These are phyloP conservation scores for Myiozetetes cayanensis DNA, from an alignment of 2,113 vertebrate species.

Conservation along the genomic window DNA sequence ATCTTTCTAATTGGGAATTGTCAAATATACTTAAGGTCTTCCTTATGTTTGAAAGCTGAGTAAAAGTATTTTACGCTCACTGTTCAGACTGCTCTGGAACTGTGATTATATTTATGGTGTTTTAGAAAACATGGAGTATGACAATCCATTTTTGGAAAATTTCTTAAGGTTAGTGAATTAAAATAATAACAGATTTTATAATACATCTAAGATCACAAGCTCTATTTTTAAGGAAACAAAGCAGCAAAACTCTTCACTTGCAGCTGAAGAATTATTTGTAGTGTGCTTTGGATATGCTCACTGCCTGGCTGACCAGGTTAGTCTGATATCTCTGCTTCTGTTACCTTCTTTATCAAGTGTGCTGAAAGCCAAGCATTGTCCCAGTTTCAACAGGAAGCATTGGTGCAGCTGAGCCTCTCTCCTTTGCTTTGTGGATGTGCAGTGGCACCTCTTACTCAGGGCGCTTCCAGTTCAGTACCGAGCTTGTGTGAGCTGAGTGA, in stretches of 20 bases:
- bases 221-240: constrained; percentile 49
- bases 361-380: neutral
- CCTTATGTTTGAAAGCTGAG: constrained; percentile 8
- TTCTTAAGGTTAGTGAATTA: constrained; percentile 25
- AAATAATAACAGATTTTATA: constrained; percentile 5
- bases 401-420: neutral
- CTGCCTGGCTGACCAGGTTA: constrained; percentile 17
- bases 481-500: neutral
- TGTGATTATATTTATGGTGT: neutral
- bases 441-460: neutral
- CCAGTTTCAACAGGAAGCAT: neutral
- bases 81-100: constrained; percentile 5
- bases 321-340: neutral
- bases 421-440: neutral
- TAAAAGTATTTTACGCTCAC: neutral
- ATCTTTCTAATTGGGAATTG: constrained; percentile 46
- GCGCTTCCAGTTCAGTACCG: neutral
- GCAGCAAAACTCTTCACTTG: neutral
- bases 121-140: neutral
- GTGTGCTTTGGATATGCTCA: constrained; percentile 27
- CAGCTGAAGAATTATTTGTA: neutral
- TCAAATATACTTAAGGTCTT: constrained; percentile 43
- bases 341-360: constrained; percentile 13
- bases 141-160: neutral
- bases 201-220: neutral